Base-by-base conservation (phyloP, 2,797 vertebrate genomes). In the Arrhamphus sclerolepis region DNA sequence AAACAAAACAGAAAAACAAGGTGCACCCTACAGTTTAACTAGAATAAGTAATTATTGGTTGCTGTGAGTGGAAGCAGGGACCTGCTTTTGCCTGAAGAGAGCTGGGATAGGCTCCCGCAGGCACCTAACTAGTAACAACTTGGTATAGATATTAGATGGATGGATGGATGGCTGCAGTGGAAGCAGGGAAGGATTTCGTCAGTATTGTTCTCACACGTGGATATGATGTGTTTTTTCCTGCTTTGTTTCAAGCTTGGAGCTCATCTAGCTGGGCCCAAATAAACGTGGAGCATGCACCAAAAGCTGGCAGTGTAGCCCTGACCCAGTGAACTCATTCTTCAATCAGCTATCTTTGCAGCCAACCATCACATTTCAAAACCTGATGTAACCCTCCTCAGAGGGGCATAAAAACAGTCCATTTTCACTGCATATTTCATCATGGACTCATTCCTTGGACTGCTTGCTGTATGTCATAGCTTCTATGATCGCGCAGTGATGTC, bases 271-370 rank as follows among this genome's bases (percentile, higher is more conserved):
- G 58, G 48, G 73, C 51, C 49, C 56, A 55, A 55, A 52, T 51
- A 56, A 56, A 43, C 49, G 34, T 22, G 14, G 47, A 20, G 31
- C 28, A 19, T 49, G 18, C 14, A 14, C 34, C 46, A 41, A 66
- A 70, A 58, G 60, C 7, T 57, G 29, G 22, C 47, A 1, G 51
- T 61, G 38, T 56, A 61, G 47, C 49, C 72, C 70, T 78, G 83
- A 85, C 84, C 77, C 60, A 78, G 56, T 71, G 85, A 75, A 70
- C 41, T 64, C 53, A 62, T 62, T 62, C 72, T 68, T 72, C 59
- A 69, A 31, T 81, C 66, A 71, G 51, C 66, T 65, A 53, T 72
- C 64, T 82, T 62, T 62, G 48, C 46, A 66, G 56, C 65, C 56
- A 51, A 60, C 34, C 48, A 44, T 72, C 55, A 80, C 71, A 72